Percentiles rank a stretch among this genome's conserved stretches.
Evolutionary conservation across 2,888 invertebrate genomes (phyloP).

Genomic region (Amphipyra berbera): DNA sequence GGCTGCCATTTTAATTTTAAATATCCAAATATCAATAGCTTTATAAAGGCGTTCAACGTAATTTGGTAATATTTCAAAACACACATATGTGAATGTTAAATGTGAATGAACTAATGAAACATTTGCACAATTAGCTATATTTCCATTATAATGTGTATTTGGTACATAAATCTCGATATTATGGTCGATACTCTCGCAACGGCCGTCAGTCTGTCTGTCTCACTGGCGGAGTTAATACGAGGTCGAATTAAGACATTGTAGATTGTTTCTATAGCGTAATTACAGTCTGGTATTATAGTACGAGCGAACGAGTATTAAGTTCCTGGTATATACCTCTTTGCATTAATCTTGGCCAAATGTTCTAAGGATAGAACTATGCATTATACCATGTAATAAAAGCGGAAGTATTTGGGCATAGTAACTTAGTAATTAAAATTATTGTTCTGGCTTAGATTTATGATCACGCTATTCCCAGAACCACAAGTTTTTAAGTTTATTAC

Average conservation of each 20-base stretch:
- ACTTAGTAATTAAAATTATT: too few relatives aligned
- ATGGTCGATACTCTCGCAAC: not conserved
- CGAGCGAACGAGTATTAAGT: conserved; percentile 22
- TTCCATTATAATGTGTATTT: conserved; percentile 24
- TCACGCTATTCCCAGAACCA: too few relatives aligned
- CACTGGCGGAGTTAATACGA: conserved; percentile 30
- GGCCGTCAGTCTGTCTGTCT: conserved; percentile 4
- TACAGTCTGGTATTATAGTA: conserved; percentile 14
- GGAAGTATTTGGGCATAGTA: not conserved
- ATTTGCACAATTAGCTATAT: conserved; percentile 34
- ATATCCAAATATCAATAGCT: not conserved
- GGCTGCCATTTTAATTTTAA: not conserved
- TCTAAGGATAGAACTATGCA: conserved; percentile 8
- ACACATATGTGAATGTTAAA: conserved; percentile 19
- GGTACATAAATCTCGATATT: conserved; percentile 33
- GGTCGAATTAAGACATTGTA: conserved; percentile 44
- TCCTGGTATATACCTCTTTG: conserved; percentile 20
- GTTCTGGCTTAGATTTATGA: too few relatives aligned
- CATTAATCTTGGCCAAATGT: conserved; percentile 13
- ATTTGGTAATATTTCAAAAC: conserved; percentile 22
- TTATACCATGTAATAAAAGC: conserved; percentile 1
- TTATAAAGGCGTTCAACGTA: not conserved
- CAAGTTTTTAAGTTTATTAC: too few relatives aligned
- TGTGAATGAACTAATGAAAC: conserved; percentile 13
- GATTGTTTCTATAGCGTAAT: conserved; percentile 30